These are phyloP conservation scores for Matsumurasca onukii DNA, from an alignment of 1,140 invertebrate genomes.

Conservation along the genomic window DNA sequence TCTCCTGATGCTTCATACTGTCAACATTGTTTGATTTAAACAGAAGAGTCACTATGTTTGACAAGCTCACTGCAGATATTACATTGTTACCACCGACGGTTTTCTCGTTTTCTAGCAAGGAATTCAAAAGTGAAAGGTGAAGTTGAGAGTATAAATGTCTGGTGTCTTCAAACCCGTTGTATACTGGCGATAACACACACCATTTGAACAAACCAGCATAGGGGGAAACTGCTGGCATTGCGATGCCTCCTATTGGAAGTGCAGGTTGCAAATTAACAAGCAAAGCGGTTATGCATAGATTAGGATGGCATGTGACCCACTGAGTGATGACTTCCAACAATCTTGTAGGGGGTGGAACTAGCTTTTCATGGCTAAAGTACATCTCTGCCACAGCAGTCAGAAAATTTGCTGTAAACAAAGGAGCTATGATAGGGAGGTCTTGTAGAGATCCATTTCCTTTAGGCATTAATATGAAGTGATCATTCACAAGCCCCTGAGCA, in stretches of 20 bases:
- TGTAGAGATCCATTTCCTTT: constrained; percentile 63
- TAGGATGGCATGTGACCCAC: constrained; percentile 65
- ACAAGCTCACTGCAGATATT: constrained; percentile 50
- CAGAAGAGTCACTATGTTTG: constrained; percentile 28
- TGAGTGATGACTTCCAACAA: constrained; percentile 62
- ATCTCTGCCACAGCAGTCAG: constrained; percentile 78
- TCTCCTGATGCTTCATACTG: constrained; percentile 25
- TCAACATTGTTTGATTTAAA: constrained; percentile 13
- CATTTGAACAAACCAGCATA: constrained; percentile 72
- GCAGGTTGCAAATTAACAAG: constrained; percentile 59
- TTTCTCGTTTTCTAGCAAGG: constrained; percentile 30
- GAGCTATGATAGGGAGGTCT: constrained; percentile 65
- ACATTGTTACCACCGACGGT: constrained; percentile 44
- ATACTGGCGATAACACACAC: constrained; percentile 65
- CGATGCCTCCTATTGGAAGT: constrained; percentile 72
- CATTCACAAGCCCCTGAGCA: constrained; percentile 71
- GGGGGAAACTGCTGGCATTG: constrained; percentile 80
- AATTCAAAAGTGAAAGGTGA: constrained; percentile 61
- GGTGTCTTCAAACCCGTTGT: constrained; percentile 47
- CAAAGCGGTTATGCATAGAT: constrained; percentile 68
- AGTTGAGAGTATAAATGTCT: constrained; percentile 58
- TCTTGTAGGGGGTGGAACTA: constrained; percentile 51
- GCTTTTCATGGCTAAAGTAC: constrained; percentile 51
- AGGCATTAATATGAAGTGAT: constrained; percentile 73
- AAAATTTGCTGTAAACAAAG: constrained; percentile 78